These are phyloP conservation scores for Tapirus terrestris DNA, from an alignment of 2,113 vertebrate species.

Conservation along the genomic window DNA sequence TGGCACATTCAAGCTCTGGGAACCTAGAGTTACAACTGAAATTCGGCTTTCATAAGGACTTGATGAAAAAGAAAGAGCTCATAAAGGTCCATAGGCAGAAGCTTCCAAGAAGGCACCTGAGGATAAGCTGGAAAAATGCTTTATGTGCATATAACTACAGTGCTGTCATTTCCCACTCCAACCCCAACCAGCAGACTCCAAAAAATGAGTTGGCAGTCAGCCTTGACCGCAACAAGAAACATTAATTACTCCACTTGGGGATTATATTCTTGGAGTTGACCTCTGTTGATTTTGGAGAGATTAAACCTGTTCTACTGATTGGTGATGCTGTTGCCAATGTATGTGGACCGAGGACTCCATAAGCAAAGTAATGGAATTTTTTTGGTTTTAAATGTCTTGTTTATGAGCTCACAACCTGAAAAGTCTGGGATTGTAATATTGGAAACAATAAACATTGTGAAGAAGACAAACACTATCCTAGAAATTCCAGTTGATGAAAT, in stretches of 20 bases:
- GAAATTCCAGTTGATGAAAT: constrained; percentile 90
- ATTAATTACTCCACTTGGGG: constrained; percentile 89
- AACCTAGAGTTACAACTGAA: not conserved
- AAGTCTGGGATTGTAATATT: constrained; percentile 93
- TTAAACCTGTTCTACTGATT: constrained; percentile 91
- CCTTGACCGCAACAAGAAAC: constrained; percentile 87
- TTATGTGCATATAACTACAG: not conserved
- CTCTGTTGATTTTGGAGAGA: constrained; percentile 91
- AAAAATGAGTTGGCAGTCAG: constrained; percentile 83
- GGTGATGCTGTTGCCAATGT: constrained; percentile 93
- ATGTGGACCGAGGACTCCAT: constrained; percentile 91
- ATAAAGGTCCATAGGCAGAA: not conserved
- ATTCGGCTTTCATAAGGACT: constrained; percentile 26
- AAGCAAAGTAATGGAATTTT: constrained; percentile 95
- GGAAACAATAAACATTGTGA: constrained; percentile 92
- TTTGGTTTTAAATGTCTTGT: constrained; percentile 92
- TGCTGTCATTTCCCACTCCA: not conserved
- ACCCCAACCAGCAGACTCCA: constrained; percentile 73
- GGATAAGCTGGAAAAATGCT: not conserved
- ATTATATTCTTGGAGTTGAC: constrained; percentile 92
- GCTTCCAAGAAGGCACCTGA: not conserved
- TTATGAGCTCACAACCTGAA: constrained; percentile 95
- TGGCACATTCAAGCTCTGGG: constrained; percentile 40
- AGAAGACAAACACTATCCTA: constrained; percentile 92
- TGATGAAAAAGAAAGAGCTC: not conserved